Base-by-base conservation (phyloP, 2,113 vertebrate species). In the Hylia prasina region DNA sequence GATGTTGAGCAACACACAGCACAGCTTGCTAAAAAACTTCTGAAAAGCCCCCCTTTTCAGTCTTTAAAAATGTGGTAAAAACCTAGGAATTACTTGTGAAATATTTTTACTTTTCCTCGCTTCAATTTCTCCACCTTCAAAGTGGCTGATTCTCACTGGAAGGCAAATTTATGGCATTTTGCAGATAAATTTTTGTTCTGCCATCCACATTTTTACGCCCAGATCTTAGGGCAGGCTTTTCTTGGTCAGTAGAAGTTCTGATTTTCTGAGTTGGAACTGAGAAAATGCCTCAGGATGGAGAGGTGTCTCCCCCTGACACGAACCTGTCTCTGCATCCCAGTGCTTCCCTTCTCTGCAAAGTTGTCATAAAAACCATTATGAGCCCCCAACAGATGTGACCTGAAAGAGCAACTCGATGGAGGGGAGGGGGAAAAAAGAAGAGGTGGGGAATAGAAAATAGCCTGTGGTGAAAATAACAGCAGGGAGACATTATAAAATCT, bases 351-450 rank as follows among this genome's bases (percentile, higher is more conserved):
- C 97, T 95, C 96, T 97, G 95, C 80, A 94, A 95, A 98, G 94
- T 48, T 97, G 97, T 97, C 96, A 97, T 98, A 98, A 98, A 98
- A 98, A 97, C 83, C 97, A 97, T 98, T 97, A 97, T 24, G 92
- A 97, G 97, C 97, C 96, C 97, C 8, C 20, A 95, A 44, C 97
- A 98, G 97, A 98, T 98, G 98, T 98, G 98, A 98, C 97, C 98
- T 97, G 93, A 93, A 95, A 93, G 92, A 60, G 39, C 30, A 86
- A 33, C 86, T 78, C 70, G 76, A 47, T 25, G 79, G 33, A 95
- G 85, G 22, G 81, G 45, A 4, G 4, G 3, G 9, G 25, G 25
- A 54, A 54, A 86, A 70, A 56, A 94, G 76, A 88, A 86, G 82
- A 93, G n/a, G 66, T 93, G 91, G 51, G 48, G 88, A 95, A 95